A percentile compares a stretch with the other conserved stretches of the same genome.
phyloP scores from a whole-genome alignment of 2,888 invertebrate genomes.

The Drosophila kokeensis region DNA sequence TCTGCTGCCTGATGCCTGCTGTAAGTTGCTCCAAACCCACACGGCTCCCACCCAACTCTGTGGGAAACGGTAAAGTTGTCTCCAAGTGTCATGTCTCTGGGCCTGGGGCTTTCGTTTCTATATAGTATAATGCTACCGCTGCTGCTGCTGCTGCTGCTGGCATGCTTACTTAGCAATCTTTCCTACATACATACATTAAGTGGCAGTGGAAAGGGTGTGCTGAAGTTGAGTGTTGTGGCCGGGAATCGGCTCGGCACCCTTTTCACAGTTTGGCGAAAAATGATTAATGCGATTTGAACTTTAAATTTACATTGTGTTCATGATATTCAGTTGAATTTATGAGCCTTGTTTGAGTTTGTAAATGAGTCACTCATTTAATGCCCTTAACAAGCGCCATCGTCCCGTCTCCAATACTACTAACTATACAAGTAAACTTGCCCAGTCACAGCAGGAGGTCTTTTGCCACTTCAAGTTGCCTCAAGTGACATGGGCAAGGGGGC shows the following conservation, averaged over 20 bases:
- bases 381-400: constrained; percentile 58
- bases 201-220: constrained; percentile 4
- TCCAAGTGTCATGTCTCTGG: constrained; percentile 51
- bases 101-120: constrained; percentile 14
- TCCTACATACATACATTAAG: constrained; percentile 4
- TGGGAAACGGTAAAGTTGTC: constrained; percentile 65
- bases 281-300: constrained; percentile 78
- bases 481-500: not conserved
- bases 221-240: not conserved
- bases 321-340: constrained; percentile 78
- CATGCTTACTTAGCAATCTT: constrained; percentile 28
- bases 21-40: constrained; percentile 10
- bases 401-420: constrained; percentile 10
- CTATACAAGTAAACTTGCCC: constrained; percentile 39
- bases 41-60: constrained; percentile 24
- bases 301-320: constrained; percentile 80
- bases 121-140: not conserved
- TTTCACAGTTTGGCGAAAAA: constrained; percentile 65
- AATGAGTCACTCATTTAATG: constrained; percentile 80
- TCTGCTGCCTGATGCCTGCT: constrained; percentile 9
- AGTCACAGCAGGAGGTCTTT: constrained; percentile 16
- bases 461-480: constrained; percentile 32
- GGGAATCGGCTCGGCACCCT: constrained; percentile 38
- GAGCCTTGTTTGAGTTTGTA: constrained; percentile 80
- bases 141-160: not conserved